phyloP scores from a whole-genome alignment of 2,113 vertebrate species.

The Mystacornis crossleyi region DNA sequence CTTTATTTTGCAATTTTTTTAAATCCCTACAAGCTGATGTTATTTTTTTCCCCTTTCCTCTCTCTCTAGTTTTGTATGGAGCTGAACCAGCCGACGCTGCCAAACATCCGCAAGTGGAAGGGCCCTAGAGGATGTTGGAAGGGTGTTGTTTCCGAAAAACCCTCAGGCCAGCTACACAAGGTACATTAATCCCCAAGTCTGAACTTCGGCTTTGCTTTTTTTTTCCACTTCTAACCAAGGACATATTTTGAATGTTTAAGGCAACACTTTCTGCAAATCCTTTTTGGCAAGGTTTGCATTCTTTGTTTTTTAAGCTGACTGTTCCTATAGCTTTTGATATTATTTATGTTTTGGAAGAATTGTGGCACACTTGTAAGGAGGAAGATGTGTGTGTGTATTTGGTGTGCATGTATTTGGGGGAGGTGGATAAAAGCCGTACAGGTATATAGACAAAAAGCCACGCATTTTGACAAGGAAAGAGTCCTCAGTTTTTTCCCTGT shows the following conservation, averaged over 20 bases:
- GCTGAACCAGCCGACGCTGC: conserved; percentile 88
- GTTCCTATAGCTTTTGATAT: neutral
- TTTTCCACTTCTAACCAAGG: neutral
- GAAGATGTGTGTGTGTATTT: neutral
- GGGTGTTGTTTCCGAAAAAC: conserved; percentile 82
- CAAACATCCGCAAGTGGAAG: conserved; percentile 90
- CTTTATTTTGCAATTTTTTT: neutral
- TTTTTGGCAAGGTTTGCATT: neutral
- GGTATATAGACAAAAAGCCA: neutral
- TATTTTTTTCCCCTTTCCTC: neutral
- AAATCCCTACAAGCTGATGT: neutral
- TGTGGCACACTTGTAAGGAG: neutral
- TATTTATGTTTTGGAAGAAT: neutral
- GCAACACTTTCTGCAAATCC: neutral
- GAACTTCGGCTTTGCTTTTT: neutral
- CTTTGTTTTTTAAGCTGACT: neutral
- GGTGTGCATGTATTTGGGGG: neutral
- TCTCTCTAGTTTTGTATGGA: conserved; percentile 88
- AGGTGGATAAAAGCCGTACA: neutral
- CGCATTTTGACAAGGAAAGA: neutral
- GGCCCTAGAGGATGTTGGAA: conserved; percentile 88
- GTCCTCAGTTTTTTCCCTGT: neutral
- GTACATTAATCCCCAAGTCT: conserved; percentile 60
- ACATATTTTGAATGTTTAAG: neutral
- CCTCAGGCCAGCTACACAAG: conserved; percentile 78